Conservation (phyloP, 1,140 invertebrate genomes). For the Dufourea novaeangliae region DNA sequence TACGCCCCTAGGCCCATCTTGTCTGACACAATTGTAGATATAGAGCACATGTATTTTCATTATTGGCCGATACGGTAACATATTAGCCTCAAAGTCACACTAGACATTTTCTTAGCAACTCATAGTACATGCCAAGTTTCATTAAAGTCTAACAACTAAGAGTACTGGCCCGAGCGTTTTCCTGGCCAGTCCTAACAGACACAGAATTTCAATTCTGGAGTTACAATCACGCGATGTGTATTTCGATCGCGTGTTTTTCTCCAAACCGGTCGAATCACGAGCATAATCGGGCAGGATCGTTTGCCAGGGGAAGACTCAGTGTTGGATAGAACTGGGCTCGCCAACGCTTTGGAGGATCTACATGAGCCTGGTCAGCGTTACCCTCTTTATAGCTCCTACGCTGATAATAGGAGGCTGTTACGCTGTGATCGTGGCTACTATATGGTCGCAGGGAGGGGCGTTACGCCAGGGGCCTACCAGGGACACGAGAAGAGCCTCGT, state of each 20-base stretch:
- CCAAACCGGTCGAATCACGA: slow-evolving; percentile 19
- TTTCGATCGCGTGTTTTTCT: not conserved
- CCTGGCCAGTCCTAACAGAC: too few relatives aligned
- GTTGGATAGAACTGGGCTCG: slow-evolving; percentile 93
- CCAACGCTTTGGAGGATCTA: slow-evolving; percentile 93
- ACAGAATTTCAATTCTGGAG: too few relatives aligned
- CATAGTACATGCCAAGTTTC: too few relatives aligned
- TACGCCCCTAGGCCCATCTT: too few relatives aligned
- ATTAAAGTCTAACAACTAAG: too few relatives aligned
- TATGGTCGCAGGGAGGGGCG: slow-evolving; percentile 89
- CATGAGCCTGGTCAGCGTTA: slow-evolving; percentile 91
- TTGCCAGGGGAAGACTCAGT: slow-evolving; percentile 88
- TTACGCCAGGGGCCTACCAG: slow-evolving; percentile 81
- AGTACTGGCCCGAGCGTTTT: too few relatives aligned
- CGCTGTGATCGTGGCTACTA: slow-evolving; percentile 94
- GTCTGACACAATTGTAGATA: too few relatives aligned
- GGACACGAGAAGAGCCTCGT: slow-evolving; percentile 86
- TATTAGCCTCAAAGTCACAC: too few relatives aligned
- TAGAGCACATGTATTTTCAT: too few relatives aligned
- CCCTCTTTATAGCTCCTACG: slow-evolving; percentile 93
- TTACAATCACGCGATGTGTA: too few relatives aligned
- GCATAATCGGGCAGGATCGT: slow-evolving; percentile 47
- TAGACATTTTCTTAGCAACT: too few relatives aligned
- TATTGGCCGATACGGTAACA: too few relatives aligned
- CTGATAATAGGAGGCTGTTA: slow-evolving; percentile 96